phyloP scores from a whole-genome alignment of 1,140 invertebrate genomes.

The Periplaneta americana region DNA sequence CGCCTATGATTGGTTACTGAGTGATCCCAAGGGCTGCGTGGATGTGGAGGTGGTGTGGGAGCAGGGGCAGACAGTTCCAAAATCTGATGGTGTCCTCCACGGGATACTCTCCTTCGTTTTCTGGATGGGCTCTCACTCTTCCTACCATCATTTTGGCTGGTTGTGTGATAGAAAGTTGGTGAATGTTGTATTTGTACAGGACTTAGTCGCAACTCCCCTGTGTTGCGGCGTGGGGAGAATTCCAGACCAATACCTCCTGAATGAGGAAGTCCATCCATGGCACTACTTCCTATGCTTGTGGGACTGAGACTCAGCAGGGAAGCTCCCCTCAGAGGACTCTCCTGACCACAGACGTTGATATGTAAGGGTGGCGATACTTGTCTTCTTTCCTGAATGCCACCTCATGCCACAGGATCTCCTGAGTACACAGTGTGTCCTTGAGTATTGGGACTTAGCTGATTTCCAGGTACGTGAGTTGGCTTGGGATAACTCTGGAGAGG shows the following conservation, averaged over 20 bases:
- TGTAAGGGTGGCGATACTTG: constrained; percentile 37
- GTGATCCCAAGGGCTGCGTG: constrained; percentile 19
- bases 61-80: constrained; percentile 36
- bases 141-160: constrained; percentile 43
- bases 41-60: constrained; percentile 24
- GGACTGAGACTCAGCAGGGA: constrained; percentile 22
- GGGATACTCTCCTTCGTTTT: constrained; percentile 62
- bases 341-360: constrained; percentile 42
- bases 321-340: constrained; percentile 19
- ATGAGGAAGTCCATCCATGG: constrained; percentile 18
- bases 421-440: background rate
- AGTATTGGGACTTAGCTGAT: background rate
- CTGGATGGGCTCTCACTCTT: constrained; percentile 68
- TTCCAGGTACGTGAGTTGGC: background rate
- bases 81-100: constrained; percentile 46
- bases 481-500: constrained; percentile 18
- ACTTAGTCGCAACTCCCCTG: constrained; percentile 36
- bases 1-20: constrained; percentile 28
- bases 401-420: background rate
- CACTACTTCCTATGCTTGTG: constrained; percentile 15
- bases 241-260: constrained; percentile 13
- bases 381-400: constrained; percentile 4
- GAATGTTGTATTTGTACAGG: constrained; percentile 42
- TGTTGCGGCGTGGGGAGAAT: constrained; percentile 18
- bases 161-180: constrained; percentile 40